Evolutionary conservation across 2,113 vertebrate species (phyloP).

Genomic region (Ailurus styani): DNA sequence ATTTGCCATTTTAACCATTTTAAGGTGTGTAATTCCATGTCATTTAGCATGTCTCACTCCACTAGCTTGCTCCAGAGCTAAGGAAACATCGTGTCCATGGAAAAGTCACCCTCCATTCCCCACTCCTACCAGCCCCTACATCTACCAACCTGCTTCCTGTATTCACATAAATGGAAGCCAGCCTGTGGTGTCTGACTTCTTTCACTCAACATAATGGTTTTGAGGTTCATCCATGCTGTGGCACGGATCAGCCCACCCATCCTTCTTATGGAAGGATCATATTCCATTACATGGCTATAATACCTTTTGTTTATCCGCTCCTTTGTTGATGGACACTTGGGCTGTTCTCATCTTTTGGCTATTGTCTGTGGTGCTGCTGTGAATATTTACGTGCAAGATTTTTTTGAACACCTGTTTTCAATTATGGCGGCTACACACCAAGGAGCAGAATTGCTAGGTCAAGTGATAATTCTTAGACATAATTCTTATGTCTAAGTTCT

Average conservation of each 20-base stretch:
- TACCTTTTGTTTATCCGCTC: neutral
- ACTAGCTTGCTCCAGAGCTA: neutral
- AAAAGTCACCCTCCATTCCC: neutral
- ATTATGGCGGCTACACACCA: neutral
- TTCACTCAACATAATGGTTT: neutral
- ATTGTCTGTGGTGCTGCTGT: neutral
- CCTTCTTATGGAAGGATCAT: neutral
- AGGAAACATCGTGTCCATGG: neutral
- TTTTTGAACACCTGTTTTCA: neutral
- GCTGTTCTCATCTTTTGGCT: neutral
- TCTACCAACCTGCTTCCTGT: neutral
- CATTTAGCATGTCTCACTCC: neutral
- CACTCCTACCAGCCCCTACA: neutral
- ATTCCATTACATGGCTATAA: neutral
- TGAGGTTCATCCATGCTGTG: neutral
- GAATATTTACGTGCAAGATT: neutral
- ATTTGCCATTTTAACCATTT: neutral
- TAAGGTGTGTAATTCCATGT: neutral
- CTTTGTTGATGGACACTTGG: neutral
- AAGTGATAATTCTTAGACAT: neutral
- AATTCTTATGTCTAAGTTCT: neutral
- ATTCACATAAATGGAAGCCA: neutral
- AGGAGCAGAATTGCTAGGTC: neutral
- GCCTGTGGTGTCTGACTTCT: neutral
- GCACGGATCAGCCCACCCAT: neutral